These are phyloP conservation scores for Daptonema setosum DNA, from an alignment of 2,888 invertebrate genomes.

Conservation along the genomic window DNA sequence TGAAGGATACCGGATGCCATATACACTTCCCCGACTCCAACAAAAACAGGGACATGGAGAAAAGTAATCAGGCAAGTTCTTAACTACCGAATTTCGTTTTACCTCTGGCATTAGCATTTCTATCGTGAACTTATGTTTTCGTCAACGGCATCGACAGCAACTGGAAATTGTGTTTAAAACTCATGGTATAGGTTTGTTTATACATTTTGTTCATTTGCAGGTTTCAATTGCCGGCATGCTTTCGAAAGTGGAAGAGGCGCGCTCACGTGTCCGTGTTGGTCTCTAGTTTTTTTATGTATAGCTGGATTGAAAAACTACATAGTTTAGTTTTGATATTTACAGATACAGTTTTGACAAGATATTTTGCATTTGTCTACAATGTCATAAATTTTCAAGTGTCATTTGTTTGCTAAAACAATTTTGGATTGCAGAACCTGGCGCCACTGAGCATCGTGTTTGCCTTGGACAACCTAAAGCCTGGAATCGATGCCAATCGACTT, in stretches of 20 bases:
- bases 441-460: not conserved
- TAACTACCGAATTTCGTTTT: not conserved
- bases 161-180: not conserved
- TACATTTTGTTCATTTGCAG: not conserved
- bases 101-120: too few relatives aligned
- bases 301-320: too few relatives aligned
- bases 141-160: too few relatives aligned
- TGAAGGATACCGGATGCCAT: constrained; percentile 87
- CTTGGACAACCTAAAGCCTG: not conserved
- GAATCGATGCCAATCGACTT: not conserved
- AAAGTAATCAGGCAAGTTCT: constrained; percentile 61
- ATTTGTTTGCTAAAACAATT: too few relatives aligned
- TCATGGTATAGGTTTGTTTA: not conserved
- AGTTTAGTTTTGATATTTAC: too few relatives aligned
- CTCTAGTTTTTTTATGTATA: too few relatives aligned
- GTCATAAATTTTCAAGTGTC: too few relatives aligned
- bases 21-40: constrained; percentile 97
- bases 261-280: not conserved
- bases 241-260: not conserved
- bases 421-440: not conserved
- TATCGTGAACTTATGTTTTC: too few relatives aligned
- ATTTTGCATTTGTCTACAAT: too few relatives aligned
- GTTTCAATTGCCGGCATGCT: not conserved
- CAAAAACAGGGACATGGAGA: constrained; percentile 68
- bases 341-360: too few relatives aligned